These are phyloP conservation scores for Neosilurus mollespiculum DNA, from an alignment of 2,797 vertebrate species.

Conservation along the genomic window DNA sequence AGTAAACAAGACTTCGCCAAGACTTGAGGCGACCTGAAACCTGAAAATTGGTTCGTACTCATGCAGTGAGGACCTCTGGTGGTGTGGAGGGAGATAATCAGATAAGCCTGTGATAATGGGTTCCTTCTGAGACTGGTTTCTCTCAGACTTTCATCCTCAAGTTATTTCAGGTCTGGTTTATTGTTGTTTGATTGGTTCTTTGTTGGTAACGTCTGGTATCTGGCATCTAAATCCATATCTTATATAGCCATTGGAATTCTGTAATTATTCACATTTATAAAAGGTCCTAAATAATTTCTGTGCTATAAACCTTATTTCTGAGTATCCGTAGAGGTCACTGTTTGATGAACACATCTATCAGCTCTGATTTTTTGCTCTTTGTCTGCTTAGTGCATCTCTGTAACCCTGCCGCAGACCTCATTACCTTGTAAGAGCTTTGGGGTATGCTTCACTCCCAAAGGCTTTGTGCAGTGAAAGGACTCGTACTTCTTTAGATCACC, in stretches of 20 bases:
- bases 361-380: not conserved
- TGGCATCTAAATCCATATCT: not conserved
- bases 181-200: not conserved
- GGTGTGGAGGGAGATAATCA: not conserved
- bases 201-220: not conserved
- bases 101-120: not conserved
- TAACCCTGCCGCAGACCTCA: slow-evolving; percentile 61
- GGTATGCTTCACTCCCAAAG: slow-evolving; percentile 59
- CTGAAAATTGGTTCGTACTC: not conserved
- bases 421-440: slow-evolving; percentile 64
- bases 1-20: not conserved
- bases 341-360: slow-evolving; percentile 63
- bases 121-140: not conserved
- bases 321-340: slow-evolving; percentile 56
- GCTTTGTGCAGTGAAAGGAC: slow-evolving; percentile 28
- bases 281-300: slow-evolving; percentile 56
- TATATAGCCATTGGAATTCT: slow-evolving; percentile 12
- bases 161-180: not conserved
- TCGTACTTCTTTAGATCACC: slow-evolving; percentile 14
- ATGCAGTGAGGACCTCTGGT: not conserved
- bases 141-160: not conserved
- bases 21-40: not conserved
- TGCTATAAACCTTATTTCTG: slow-evolving; percentile 54
- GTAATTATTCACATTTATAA: slow-evolving; percentile 53
- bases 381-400: slow-evolving; percentile 6